Base-by-base conservation (phyloP, 2,113 vertebrate species). In the Phylloscopus trochiloides region DNA sequence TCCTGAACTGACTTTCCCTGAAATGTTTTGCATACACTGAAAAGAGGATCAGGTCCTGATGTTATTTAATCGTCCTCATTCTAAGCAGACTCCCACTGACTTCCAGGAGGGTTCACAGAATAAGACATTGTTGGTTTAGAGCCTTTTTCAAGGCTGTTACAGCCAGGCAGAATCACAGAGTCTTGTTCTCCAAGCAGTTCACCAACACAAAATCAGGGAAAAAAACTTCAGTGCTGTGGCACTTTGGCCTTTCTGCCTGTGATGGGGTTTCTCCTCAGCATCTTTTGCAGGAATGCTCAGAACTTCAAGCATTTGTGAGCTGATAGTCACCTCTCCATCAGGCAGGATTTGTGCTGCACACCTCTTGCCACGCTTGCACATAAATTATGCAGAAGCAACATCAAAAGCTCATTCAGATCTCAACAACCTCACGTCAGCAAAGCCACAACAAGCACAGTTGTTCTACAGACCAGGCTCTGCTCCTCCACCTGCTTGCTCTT, bases 201-300 rank as follows among this genome's bases (percentile, higher is more conserved):
- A 74, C 12, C 38, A 65, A 12, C 8, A 7, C 12, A 84, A 76
- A 63, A 52, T 36, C 22, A 40, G 14, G 48, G 22, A 24, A 71
- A 61, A 9, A 22, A 32, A 4, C 31, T 29, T 45, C 74, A 77
- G 47, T 59, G 52, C 18, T 0, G 0, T 21, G 57, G 51, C 24
- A 26, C 20, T 70, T 34, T 0, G 26, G 20, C 14, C 47, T 86
- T 80, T 51, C 40, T 65, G 15, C 26, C 63, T 45, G 13, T 6
- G 28, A 13, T 57, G n/a, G 18, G 9, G 0, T 24, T 68, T 81
- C 65, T 16, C 58, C 26, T 58, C 32, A 18, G 51, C 65, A 52
- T 14, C 32, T 74, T 68, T 36, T 43, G 13, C 40, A 74, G 92
- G 50, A 76, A 40, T 18, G 20, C 36, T 90, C 34, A 65, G 51